Base-by-base conservation (phyloP, 2,888 invertebrate genomes). In the Pterostichus madidus region DNA sequence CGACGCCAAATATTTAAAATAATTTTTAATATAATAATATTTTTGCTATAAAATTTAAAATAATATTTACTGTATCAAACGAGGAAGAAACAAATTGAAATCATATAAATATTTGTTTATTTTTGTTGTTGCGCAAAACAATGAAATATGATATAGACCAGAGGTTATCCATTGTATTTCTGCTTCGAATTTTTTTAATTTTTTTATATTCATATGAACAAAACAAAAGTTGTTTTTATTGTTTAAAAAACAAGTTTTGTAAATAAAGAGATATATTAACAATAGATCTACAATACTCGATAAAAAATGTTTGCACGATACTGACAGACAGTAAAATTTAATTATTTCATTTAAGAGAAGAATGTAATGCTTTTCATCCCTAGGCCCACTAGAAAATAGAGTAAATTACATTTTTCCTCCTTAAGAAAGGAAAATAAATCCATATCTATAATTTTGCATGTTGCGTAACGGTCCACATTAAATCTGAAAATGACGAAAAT, bases 201-300 rank as follows among this genome's bases (percentile, higher is more conserved):
- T 59, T 24, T 10, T 24, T 31, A n/a, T 31, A 59, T 59, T 56
- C 53, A 24, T 59, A 31, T n/a, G n/a, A n/a, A n/a, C 31, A 59
- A 31, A 59, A 59, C 24, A 31, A 59, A 24, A 59, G 59, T 59
- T 59, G 59, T 31, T 59, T 59, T 59, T 59, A 59, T 59, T 59
- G 59, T 59, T 59, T 31, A 31, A 59, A 59, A 59, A 59, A 59
- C 31, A 59, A 52, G n/a, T 52, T 59, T 59, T 32, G 31, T 32
- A 31, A 24, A 59, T 32, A 59, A 32, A 32, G 8, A 31, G 11
- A 32, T 10, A 0, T 24, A 24, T 24, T 3, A 59, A 59, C 24
- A 59, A 59, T 31, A n/a, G 31, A 59, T 31, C 31, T 24, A 5
- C 59, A 11, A 17, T 15, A 31, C 4, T 6, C 7, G 32, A 59